These are phyloP conservation scores for Neolamprologus sp. DNA, from an alignment of 2,113 vertebrate genomes.

Conservation along the genomic window DNA sequence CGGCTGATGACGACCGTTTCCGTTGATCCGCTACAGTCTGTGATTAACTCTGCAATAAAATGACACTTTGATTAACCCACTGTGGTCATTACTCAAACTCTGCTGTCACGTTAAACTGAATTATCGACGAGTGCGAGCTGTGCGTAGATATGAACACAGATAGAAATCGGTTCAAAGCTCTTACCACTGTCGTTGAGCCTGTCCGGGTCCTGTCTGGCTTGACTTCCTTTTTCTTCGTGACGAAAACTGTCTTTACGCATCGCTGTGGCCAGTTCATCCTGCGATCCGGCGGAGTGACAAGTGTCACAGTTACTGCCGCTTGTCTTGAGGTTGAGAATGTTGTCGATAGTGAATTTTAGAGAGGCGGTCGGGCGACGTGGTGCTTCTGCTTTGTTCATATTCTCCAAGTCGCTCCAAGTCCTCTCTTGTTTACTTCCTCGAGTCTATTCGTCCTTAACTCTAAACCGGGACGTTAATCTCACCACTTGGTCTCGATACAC, in stretches of 20 bases:
- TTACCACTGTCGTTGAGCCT: slow-evolving; percentile 52
- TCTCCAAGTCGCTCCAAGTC: slow-evolving; percentile 38
- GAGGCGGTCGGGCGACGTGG: slow-evolving; percentile 71
- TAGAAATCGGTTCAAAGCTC: not conserved
- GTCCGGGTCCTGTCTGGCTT: slow-evolving; percentile 7
- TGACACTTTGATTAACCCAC: not conserved
- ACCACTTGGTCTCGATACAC: slow-evolving; percentile 35
- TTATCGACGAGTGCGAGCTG: not conserved
- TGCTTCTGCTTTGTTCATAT: slow-evolving; percentile 76
- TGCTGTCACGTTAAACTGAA: not conserved
- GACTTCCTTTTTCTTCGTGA: slow-evolving; percentile 15
- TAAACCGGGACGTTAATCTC: slow-evolving; percentile 6
- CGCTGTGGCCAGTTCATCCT: slow-evolving; percentile 24
- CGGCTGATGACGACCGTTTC: slow-evolving; percentile 24
- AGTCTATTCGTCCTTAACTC: not conserved
- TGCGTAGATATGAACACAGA: not conserved
- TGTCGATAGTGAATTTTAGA: slow-evolving; percentile 78
- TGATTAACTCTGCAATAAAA: slow-evolving; percentile 46
- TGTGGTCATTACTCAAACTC: not conserved
- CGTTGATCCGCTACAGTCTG: slow-evolving; percentile 11
- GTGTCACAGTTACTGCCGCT: slow-evolving; percentile 55
- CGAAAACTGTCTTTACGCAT: slow-evolving; percentile 39
- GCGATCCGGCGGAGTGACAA: slow-evolving; percentile 31
- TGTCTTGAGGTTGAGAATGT: slow-evolving; percentile 73
- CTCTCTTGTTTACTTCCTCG: slow-evolving; percentile 1